Base-by-base conservation (phyloP, 2,888 invertebrate species). In the Diploptera punctata region DNA sequence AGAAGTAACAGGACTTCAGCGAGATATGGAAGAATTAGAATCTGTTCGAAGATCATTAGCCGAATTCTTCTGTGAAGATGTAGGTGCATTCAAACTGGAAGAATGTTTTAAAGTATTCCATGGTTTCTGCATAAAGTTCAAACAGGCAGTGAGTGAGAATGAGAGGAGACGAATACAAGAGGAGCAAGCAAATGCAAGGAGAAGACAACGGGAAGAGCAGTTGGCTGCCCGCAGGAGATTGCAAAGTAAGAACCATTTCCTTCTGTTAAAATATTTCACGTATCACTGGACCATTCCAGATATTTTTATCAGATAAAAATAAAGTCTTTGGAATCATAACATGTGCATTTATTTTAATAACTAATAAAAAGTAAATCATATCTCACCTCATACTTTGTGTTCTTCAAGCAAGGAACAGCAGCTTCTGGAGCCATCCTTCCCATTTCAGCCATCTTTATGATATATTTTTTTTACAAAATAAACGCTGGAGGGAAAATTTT, bases 51-150 rank as follows among this genome's bases (percentile, higher is more conserved):
- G 88, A 76, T 91, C 94, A 75, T 85, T 98, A 47, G 91, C 96
- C 0, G 93, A 94, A 68, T 98, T 97, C 84, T 97, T 98, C 84
- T 98, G 98, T 82, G 98, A 98, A 82, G 97, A 98, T 80, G 88
- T 91, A 0, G 90, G 88, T 68, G 88, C 92, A 0, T 98, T 98
- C 81, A 96, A 96, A 82, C 86, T 98, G 49, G 97, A 98, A 81
- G 98, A 98, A 81, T 97, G 97, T 80, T 95, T 97, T 80, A 92
- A 92, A 83, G 92, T 94, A 76, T 91, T 98, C 80, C 93, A 93
- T 79, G 90, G 89, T 60, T 98, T 98, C 86, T 95, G 95, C 82
- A 89, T 90, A 75, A 93, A 94, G 83, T 95, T 95, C 84, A 90
- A 90, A 70, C 90, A 93, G 77, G 94, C 95, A 0, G 90, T 92